A percentile compares a stretch with the other conserved stretches of the same genome.
These are phyloP conservation scores for Ceratotherium simum DNA, from an alignment of 2,113 vertebrate genomes.

Conservation along the genomic window DNA sequence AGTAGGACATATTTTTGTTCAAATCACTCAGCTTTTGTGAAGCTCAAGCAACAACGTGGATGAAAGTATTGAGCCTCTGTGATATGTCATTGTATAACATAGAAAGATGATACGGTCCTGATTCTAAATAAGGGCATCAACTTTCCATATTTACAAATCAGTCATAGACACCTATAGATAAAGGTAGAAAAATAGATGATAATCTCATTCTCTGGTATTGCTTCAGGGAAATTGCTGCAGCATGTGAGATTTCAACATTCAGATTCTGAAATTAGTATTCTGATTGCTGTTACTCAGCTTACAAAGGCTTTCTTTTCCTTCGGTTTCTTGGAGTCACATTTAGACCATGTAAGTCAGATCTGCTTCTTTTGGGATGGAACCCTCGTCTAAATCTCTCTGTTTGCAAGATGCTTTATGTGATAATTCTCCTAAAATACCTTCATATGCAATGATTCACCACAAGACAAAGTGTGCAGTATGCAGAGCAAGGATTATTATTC, in stretches of 20 bases:
- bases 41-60: neutral
- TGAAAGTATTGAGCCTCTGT: neutral
- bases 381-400: neutral
- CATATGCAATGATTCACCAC: neutral
- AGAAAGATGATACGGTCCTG: neutral
- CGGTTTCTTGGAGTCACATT: neutral
- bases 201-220: neutral
- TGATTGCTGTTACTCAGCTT: neutral
- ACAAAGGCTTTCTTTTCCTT: neutral
- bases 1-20: neutral
- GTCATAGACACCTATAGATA: neutral
- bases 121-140: neutral
- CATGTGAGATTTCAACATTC: neutral
- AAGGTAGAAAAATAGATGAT: neutral
- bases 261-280: neutral
- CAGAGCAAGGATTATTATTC: neutral
- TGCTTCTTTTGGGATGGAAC: neutral
- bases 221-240: neutral
- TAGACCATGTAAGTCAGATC: neutral
- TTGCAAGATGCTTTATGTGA: neutral
- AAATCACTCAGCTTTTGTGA: neutral
- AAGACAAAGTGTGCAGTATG: neutral
- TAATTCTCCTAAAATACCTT: neutral
- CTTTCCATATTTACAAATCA: neutral
- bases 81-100: neutral